Evolutionary conservation across 2,797 vertebrate genomes (phyloP).

Genomic region (Myotis myotis): DNA sequence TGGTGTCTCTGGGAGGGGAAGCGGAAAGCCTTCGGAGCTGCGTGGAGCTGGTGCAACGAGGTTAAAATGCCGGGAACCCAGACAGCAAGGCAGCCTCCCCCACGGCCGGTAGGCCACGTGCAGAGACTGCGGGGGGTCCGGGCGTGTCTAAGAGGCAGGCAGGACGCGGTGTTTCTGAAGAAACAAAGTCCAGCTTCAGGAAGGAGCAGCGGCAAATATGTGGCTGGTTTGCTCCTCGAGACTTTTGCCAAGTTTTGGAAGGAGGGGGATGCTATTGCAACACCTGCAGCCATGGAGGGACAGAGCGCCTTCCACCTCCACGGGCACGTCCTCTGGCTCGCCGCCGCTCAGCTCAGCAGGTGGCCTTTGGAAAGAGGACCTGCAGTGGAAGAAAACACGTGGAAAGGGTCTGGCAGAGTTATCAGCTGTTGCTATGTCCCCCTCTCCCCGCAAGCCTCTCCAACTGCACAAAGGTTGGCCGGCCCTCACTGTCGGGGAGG

Average conservation of each 20-base stretch:
- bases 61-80: neutral
- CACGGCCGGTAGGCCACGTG: neutral
- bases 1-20: neutral
- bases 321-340: rapidly evolving
- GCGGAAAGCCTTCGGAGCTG: too few relatives aligned
- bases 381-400: rapidly evolving
- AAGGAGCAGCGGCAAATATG: neutral
- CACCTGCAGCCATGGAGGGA: neutral
- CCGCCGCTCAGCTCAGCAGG: rapidly evolving
- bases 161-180: neutral
- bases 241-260: neutral
- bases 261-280: neutral
- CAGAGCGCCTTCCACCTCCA: rapidly evolving
- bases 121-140: neutral
- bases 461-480: neutral
- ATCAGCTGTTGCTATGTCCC: too few relatives aligned
- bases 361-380: neutral
- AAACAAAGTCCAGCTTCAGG: neutral
- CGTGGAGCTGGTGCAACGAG: rapidly evolving
- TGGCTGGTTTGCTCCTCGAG: neutral
- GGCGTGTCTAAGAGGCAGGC: neutral
- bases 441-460: neutral
- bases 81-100: neutral
- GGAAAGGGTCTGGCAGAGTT: neutral
- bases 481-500: neutral